Evolutionary conservation across 2,888 invertebrate genomes (phyloP), one percentile per base, ranked within the genome.

Genomic region (Ochlodes sylvanus): DNA sequence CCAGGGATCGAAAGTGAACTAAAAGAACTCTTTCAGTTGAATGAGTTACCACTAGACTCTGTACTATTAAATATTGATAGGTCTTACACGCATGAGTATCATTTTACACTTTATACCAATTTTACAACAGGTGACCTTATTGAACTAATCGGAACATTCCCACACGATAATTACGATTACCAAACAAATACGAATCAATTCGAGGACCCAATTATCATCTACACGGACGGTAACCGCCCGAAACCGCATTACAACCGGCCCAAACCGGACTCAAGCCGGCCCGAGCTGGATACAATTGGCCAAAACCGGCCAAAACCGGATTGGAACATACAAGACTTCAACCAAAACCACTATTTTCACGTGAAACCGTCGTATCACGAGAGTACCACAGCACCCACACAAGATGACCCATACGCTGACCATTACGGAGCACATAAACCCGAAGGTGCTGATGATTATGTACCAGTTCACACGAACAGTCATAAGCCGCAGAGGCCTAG

Each of bases 351-450:
- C 74, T 90, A 86, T 71, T 93, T 90, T 72, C 93, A 93, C 71
- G 91, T 93, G 68, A 93, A 93, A 77, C 94, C 94, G 0, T 91
- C 93, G 4, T 94, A 94, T 72, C 90, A 93, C 65, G 93, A 93
- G 73, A 89, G 80, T 34, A 88, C 87, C 9, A 90, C 91, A 34
- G 71, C 72, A 69, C 78, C 80, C 32, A 81, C 75, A 71, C 87
- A 88, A 10, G 87, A 86, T 67, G 82, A 82, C 60, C 84, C 76
- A 74, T 88, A 88, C 78, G 82, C 82, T 76, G 70, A 82, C 80
- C 76, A 73, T 75, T 62, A 79, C 69, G 73, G 74, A 66, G 52
- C 54, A 61, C 76, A 74, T 70, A 81, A 78, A 77, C 75, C 76
- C 58, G 79, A 77, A 38, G 83, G 86, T 82, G 87, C 75, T 88